Evolutionary conservation across 2,888 invertebrate species (phyloP), one percentile per base, ranked within the genome.

Genomic region (Boloria selene): DNA sequence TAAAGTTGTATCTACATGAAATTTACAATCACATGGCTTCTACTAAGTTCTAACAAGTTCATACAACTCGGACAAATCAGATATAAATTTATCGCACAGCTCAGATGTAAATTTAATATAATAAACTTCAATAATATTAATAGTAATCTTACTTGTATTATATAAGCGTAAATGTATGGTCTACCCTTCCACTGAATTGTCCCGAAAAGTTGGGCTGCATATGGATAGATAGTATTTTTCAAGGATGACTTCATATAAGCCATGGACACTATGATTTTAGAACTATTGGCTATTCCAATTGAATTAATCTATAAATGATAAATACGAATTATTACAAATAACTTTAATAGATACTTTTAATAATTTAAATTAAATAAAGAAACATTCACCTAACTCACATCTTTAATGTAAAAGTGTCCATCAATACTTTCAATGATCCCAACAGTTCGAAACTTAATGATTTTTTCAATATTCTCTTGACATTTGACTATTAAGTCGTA

Each of bases 161-260:
- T 72, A 55, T 77, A 85, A 2, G 81, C 85, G 78, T 79, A 83
- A 67, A 91, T 78, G 47, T 88, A 82, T 1, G 89, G 90, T 59
- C 75, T 74, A 5, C 76, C 78, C 61, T 75, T 79, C 88, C 90
- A 89, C 61, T 84, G 82, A 54, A 88, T 56, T 7, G 78, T 80
- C 0, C 91, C 91, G 80, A 90, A 88, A 5, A 90, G 66, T 70
- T 91, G 90, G 0, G 88, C 84, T 4, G 88, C 77, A 58, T 84
- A 84, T 3, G 90, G 86, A 6, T 82, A 75, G 0, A 83, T 74
- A 0, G 78, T 79, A 6, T 83, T 82, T 18, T 75, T 79, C 3
- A 78, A 74, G 0, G 76, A 70, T 1, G 70, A 61, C 59, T 80
- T 82, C 61, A 87, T 47, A 61, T 86, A 85, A 0, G 73, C 71